Percentiles rank a stretch among this genome's conserved stretches.
Evolutionary conservation across 2,888 invertebrate species (phyloP).

Genomic region (Cheilosia variabilis): DNA sequence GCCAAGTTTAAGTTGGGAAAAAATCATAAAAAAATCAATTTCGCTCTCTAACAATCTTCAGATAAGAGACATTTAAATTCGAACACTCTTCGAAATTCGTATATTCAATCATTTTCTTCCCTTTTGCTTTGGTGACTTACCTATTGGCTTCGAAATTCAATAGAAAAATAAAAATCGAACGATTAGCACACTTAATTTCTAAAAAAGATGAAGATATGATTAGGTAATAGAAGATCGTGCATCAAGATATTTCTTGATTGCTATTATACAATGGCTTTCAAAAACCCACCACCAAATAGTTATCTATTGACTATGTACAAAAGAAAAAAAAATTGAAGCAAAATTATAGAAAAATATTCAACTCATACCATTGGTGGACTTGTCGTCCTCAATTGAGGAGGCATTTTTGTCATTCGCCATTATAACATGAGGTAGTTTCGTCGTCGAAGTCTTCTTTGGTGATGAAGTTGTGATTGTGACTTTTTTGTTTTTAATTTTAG

Average conservation of each 20-base stretch:
- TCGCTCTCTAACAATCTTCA: too few relatives aligned
- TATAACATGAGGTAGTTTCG: conserved; percentile 58
- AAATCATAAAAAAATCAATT: too few relatives aligned
- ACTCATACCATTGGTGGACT: conserved; percentile 57
- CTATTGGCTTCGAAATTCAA: background rate
- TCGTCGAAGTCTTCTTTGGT: conserved; percentile 69
- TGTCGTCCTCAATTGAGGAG: conserved; percentile 45
- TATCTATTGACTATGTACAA: conserved; percentile 37
- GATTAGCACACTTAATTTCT: conserved; percentile 23
- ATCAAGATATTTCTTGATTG: too few relatives aligned
- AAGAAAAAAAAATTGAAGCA: background rate
- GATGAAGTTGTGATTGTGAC: conserved; percentile 58
- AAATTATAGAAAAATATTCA: conserved; percentile 11
- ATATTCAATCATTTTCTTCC: too few relatives aligned
- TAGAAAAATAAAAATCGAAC: background rate
- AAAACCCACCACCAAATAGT: conserved; percentile 50
- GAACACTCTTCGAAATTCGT: too few relatives aligned
- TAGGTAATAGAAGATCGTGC: background rate
- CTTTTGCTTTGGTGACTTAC: background rate
- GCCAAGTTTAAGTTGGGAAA: too few relatives aligned
- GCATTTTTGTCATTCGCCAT: conserved; percentile 36
- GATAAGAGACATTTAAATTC: too few relatives aligned
- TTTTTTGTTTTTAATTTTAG: conserved; percentile 9
- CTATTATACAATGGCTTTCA: background rate
- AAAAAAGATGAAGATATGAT: background rate